These are phyloP conservation scores for Phalangium opilio DNA, from an alignment of 2,888 invertebrate species.

Conservation along the genomic window DNA sequence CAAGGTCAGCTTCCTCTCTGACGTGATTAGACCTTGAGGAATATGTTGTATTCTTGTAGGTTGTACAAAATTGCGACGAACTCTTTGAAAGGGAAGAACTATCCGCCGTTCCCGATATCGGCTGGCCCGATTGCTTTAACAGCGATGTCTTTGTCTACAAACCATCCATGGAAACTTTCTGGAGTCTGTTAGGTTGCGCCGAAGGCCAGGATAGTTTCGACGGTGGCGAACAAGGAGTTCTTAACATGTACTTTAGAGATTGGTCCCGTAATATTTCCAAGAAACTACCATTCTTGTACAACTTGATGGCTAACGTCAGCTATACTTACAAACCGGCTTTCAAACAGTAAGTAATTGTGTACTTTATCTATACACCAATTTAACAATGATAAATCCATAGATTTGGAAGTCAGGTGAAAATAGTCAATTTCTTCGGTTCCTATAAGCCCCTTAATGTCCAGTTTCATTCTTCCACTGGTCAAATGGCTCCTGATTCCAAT, in stretches of 20 bases:
- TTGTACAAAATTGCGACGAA: conserved; percentile 16
- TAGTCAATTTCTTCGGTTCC: conserved; percentile 93
- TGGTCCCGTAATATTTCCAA: conserved; percentile 74
- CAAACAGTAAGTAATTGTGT: conserved; percentile 85
- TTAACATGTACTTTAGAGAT: conserved; percentile 83
- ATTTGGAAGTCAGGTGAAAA: conserved; percentile 77
- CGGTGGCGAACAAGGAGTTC: conserved; percentile 71
- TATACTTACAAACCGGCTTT: conserved; percentile 96
- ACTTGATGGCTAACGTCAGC: conserved; percentile 86
- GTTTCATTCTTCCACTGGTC: conserved; percentile 58
- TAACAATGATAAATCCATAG: conserved; percentile 36
- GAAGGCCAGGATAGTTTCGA: conserved; percentile 85
- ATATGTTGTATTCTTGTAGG: conserved; percentile 4
- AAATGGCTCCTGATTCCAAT: conserved; percentile 29
- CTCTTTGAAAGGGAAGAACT: conserved; percentile 13
- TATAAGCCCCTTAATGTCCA: conserved; percentile 89
- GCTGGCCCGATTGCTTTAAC: conserved; percentile 20
- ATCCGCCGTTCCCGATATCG: conserved; percentile 17
- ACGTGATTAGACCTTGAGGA: neutral
- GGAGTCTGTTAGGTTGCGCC: conserved; percentile 62
- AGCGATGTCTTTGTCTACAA: conserved; percentile 82
- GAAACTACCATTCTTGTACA: conserved; percentile 93
- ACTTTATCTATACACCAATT: too few relatives aligned
- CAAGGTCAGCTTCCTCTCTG: neutral
- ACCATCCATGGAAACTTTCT: conserved; percentile 76